Evolutionary conservation across 2,888 invertebrate species (phyloP).

Genomic region (Ennomos fuscantarius): DNA sequence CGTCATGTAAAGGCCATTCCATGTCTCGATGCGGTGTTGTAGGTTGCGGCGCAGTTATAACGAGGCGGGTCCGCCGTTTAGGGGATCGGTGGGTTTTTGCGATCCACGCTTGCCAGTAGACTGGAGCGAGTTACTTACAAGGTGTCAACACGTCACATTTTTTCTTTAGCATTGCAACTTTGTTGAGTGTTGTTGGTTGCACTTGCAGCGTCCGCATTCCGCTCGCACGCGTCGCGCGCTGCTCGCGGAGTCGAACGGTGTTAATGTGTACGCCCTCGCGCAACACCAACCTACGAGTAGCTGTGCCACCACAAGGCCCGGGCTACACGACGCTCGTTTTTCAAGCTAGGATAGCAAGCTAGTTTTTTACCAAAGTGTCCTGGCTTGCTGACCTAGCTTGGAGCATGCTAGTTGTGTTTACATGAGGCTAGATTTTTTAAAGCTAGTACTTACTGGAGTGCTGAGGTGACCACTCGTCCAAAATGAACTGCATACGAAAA

Average conservation of each 20-base stretch:
- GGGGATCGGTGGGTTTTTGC: slow-evolving; percentile 4
- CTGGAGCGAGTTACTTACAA: slow-evolving; percentile 15
- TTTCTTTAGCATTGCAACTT: slow-evolving; percentile 13
- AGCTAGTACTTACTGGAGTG: slow-evolving; percentile 15
- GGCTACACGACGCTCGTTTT: no score
- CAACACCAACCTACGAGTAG: no score
- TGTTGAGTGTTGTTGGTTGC: slow-evolving; percentile 13
- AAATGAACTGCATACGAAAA: slow-evolving; percentile 24
- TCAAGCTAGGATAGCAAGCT: slow-evolving; percentile 16
- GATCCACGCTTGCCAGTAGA: slow-evolving; percentile 1
- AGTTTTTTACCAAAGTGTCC: neutral
- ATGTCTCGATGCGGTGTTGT: slow-evolving; percentile 2
- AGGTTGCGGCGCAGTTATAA: slow-evolving; percentile 9
- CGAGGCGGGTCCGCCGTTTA: slow-evolving; percentile 6
- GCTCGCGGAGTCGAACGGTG: neutral
- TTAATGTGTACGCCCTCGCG: neutral
- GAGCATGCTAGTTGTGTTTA: slow-evolving; percentile 25
- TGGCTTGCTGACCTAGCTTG: slow-evolving; percentile 20
- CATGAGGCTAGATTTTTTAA: slow-evolving; percentile 21
- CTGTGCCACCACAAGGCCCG: no score
- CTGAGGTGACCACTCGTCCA: slow-evolving; percentile 18
- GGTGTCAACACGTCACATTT: slow-evolving; percentile 5
- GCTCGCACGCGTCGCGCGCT: neutral
- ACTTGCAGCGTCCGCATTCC: slow-evolving; percentile 18
- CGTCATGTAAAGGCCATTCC: neutral